phyloP scores from a whole-genome alignment of 2,888 invertebrate genomes.

The Fissipunctia ypsillon region DNA sequence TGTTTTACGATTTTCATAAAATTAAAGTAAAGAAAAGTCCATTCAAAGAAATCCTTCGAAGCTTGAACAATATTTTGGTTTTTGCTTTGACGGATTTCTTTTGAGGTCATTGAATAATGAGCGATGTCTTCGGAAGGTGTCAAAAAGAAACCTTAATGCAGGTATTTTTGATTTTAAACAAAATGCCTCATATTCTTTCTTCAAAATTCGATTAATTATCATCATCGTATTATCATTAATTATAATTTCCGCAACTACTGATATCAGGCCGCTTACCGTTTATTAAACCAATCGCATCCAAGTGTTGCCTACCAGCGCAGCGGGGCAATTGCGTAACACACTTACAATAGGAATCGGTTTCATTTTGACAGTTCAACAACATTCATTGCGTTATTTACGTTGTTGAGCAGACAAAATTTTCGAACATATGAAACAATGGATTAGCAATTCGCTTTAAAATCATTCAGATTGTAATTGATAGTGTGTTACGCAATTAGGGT shows the following conservation, averaged over 20 bases:
- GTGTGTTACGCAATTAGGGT: too few relatives aligned
- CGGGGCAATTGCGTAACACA: too few relatives aligned
- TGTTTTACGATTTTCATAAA: slow-evolving; percentile 53
- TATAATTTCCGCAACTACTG: not conserved
- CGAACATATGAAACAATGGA: too few relatives aligned
- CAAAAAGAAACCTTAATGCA: not conserved
- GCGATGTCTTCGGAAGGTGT: not conserved
- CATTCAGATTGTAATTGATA: too few relatives aligned
- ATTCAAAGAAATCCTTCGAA: slow-evolving; percentile 21
- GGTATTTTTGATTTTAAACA: too few relatives aligned
- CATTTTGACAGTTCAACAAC: too few relatives aligned
- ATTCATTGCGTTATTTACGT: too few relatives aligned
- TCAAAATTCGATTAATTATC: not conserved
- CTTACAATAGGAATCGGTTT: too few relatives aligned
- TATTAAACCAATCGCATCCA: not conserved
- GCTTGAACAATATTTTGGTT: slow-evolving; percentile 8
- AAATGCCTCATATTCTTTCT: not conserved
- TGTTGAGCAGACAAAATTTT: too few relatives aligned
- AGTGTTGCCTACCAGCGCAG: too few relatives aligned
- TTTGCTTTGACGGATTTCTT: slow-evolving; percentile 6
- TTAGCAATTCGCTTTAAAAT: too few relatives aligned
- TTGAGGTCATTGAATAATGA: slow-evolving; percentile 16
- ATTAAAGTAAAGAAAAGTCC: slow-evolving; percentile 32
- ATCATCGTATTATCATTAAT: not conserved
- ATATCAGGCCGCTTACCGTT: not conserved